Evolutionary conservation across 2,797 vertebrate species (phyloP), one percentile per base, ranked within the genome.

Genomic region (Falco biarmicus): DNA sequence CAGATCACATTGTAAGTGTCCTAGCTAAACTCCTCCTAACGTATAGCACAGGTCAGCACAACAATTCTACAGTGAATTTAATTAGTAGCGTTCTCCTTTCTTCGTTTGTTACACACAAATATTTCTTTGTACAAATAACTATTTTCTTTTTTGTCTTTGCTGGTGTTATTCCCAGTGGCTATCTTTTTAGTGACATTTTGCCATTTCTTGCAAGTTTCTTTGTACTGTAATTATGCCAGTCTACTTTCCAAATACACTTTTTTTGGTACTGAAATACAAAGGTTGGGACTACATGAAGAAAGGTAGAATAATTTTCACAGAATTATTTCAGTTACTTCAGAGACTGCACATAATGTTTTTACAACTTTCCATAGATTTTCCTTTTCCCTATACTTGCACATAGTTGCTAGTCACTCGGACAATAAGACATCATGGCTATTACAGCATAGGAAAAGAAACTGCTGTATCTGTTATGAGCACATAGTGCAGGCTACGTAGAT

Each of bases 301-400:
- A 90, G 29, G 71, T 34, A 89, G 65, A 85, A 94, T 93, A 84
- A 86, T 65, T 95, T 83, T 53, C 39, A 51, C 76, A 69, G 84
- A 91, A 80, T 91, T 94, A 87, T 95, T 93, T 84, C 5, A 2
- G 57, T 13, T 18, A 21, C 82, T 87, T 91, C 73, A 22, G 82
- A 89, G 87, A 86, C 82, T 22, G 60, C 82, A 54, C 9, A 0
- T 54, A 51, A 51, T 2, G 1, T 37, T 92, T 93, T 89, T 89
- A 95, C 78, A 59, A 34, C 84, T 87, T 94, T 5, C 53, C 56
- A 65, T 77, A 93, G 78, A 87, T 92, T 87, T 93, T 34, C 29
- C 37, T 89, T 71, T 73, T 83, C 87, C 64, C n/a, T 78, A 4
- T 56, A 16, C 63, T 91, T 22, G 32, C 66, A 79, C 60, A 15